Base-by-base conservation (phyloP, 2,797 vertebrate genomes). In the Poecilia picta region DNA sequence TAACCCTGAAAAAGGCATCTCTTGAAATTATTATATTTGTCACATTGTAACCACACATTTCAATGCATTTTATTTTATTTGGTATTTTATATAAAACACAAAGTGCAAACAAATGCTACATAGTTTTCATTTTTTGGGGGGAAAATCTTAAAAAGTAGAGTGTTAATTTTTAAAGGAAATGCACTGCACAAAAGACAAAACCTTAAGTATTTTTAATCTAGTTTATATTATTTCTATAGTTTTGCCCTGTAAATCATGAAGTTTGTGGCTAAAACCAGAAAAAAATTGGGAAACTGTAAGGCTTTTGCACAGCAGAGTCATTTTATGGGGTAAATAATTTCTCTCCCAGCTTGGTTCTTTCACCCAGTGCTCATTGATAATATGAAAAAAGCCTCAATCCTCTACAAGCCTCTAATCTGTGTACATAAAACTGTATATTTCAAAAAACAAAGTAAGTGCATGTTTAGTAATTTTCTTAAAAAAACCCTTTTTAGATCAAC, bases 361-460 rank as follows among this genome's bases (percentile, higher is more conserved):
- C 25, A 33, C 74, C 70, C 80, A 77, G 36, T 75, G 45, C 80
- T 88, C 83, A 83, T 89, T 73, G 76, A 66, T 87, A 82, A 84
- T 86, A 81, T 28, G 16, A 51, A 53, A 78, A 86, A 83, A 94
- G 88, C 92, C 87, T 92, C 89, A 88, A 86, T 86, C 77, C 62
- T 83, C 76, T 53, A 78, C 82, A 88, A 90, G 88, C 88, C 90
- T 93, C 90, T 88, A 90, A 91, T 87, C 78, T 81, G 83, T 90
- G 90, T 96, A 94, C 90, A 96, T 92, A 95, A 80, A 80, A 91
- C 87, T 96, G 95, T 96, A 95, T 93, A 92, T 91, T 92, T 89
- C 73, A 47, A 89, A 53, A 55, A 86, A 86, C 81, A 90, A 92
- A 90, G 83, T 85, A 85, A 89, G 84, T 95, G 96, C 96, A 96